Conservation (phyloP, 2,888 invertebrate species). For the Drosophila melanosoma region DNA sequence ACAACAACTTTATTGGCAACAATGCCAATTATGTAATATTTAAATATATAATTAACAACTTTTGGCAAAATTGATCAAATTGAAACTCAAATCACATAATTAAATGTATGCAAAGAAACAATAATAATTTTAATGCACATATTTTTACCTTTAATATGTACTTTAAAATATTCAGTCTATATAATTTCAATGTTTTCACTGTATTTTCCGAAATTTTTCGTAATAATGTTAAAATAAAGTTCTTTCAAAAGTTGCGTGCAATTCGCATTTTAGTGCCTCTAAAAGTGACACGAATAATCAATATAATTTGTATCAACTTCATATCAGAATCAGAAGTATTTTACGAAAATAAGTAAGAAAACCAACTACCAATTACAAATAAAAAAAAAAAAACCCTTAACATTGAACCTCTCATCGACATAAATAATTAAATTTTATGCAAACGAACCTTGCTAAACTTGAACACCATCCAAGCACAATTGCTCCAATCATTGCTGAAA, state of each 20-base stretch:
- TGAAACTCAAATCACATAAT: neutral
- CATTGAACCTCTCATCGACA: neutral
- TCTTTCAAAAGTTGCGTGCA: neutral
- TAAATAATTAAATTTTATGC: neutral
- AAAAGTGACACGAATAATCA: neutral
- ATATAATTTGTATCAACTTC: neutral
- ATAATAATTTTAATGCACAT: neutral
- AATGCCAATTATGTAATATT: conserved; percentile 16
- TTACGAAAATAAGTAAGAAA: neutral
- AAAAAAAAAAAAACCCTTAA: neutral
- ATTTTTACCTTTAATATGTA: neutral
- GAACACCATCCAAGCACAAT: neutral
- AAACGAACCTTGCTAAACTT: neutral
- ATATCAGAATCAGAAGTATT: neutral
- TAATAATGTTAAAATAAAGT: neutral
- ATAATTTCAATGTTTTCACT: too few species aligned
- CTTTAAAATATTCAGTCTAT: neutral
- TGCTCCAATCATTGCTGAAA: neutral
- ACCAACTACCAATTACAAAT: neutral
- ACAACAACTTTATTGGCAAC: neutral
- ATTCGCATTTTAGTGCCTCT: neutral
- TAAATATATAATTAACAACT: conserved; percentile 1
- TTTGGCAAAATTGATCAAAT: neutral
- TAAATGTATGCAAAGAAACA: neutral
- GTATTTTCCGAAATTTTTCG: neutral